Base-by-base conservation (phyloP, 1,140 invertebrate genomes). In the Nautilus pompilius region DNA sequence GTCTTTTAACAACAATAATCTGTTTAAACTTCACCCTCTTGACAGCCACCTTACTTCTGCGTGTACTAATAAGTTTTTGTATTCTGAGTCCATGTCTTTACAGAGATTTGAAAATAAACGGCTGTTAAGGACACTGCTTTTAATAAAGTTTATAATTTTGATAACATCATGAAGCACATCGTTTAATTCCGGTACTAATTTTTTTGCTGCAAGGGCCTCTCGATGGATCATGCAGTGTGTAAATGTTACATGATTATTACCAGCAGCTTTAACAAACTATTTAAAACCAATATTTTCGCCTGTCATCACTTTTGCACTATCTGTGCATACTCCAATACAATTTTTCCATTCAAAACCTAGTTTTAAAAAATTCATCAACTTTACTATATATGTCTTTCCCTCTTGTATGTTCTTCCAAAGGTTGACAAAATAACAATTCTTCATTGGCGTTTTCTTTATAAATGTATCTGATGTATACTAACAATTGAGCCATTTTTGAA, bases 341-440 rank as follows among this genome's bases (percentile, higher is more conserved):
- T 49, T 49, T 49, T 49, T 49, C 48, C 48, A 49, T 49, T 49
- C 48, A 8, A 49, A 49, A 49, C 48, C 48, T 49, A 15, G 24
- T 17, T 49, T 49, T 49, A 20, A 49, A 49, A 20, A 49, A 15
- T 49, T 49, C 48, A 24, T 49, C 20, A 49, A 49, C 48, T 49
- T 49, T 49, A 15, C 48, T 15, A 13, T 49, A 49, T 49, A n/a
- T n/a, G 48, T 49, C 8, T 49, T 49, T 49, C 48, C 48, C 20
- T 49, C 20, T 49, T 15, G 48, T 49, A 49, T 49, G 5, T 8
- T 49, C 48, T 8, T 49, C 20, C 20, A 49, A 49, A n/a, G n/a
- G n/a, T n/a, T n/a, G n/a, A 17, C 48, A 49, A 49, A 49, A 49
- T 2, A 49, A 49, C 20, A 49, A 49, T 49, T 49, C 8, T 49